A percentile compares a stretch with the other conserved stretches of the same genome.
phyloP scores from a whole-genome alignment of 1,140 invertebrate species.

The Cydia strobilella region DNA sequence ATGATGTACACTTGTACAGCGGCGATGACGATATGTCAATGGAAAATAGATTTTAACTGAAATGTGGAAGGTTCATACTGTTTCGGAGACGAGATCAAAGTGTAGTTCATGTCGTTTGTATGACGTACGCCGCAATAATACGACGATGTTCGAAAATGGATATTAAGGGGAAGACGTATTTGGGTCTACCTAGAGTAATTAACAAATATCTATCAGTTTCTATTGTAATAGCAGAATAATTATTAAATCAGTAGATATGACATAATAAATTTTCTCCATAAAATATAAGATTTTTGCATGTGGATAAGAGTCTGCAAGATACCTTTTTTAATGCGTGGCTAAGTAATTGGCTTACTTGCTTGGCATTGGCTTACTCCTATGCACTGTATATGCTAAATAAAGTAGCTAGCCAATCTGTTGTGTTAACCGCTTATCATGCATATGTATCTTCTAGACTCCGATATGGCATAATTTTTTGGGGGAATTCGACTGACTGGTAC shows the following conservation, averaged over 20 bases:
- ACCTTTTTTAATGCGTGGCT: too few relatives aligned
- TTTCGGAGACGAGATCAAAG: slow-evolving; percentile 60
- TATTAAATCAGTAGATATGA: not conserved
- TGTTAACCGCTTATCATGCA: too few relatives aligned
- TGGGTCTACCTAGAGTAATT: not conserved
- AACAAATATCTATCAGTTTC: not conserved
- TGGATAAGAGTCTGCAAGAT: too few relatives aligned
- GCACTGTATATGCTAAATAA: too few relatives aligned
- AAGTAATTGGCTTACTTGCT: too few relatives aligned
- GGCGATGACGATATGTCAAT: slow-evolving; percentile 39
- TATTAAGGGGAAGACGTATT: slow-evolving; percentile 52
- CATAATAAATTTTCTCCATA: not conserved
- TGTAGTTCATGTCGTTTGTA: slow-evolving; percentile 53
- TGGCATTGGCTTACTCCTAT: too few relatives aligned
- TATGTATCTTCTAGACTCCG: too few relatives aligned
- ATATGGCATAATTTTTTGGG: too few relatives aligned
- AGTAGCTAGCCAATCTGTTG: too few relatives aligned
- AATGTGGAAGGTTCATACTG: slow-evolving; percentile 44
- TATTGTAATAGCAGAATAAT: not conserved
- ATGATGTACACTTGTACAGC: slow-evolving; percentile 50
- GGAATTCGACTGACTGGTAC: too few relatives aligned
- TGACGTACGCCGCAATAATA: slow-evolving; percentile 68
- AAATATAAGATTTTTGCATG: too few relatives aligned
- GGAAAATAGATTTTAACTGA: slow-evolving; percentile 47
- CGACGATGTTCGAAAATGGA: slow-evolving; percentile 60